phyloP scores from a whole-genome alignment of 2,888 invertebrate genomes.

The Dasysyrphus tricinctus region DNA sequence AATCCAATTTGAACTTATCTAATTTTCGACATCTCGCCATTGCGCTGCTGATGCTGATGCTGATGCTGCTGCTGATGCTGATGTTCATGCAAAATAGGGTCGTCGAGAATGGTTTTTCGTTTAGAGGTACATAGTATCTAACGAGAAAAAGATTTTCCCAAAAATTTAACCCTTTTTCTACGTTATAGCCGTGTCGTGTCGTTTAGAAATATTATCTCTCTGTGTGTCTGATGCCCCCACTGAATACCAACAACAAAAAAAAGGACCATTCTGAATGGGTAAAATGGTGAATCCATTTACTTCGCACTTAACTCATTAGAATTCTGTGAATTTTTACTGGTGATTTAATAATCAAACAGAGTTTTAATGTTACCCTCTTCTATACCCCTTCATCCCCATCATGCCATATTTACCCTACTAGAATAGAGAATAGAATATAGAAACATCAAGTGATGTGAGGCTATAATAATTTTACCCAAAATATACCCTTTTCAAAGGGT shows the following conservation, averaged over 20 bases:
- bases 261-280: constrained; percentile 21
- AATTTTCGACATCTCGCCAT: constrained; percentile 80
- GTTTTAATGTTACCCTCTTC: constrained; percentile 6
- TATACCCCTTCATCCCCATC: not conserved
- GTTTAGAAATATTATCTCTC: constrained; percentile 57
- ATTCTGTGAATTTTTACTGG: constrained; percentile 74
- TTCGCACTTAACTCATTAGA: constrained; percentile 75
- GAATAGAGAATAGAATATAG: not conserved
- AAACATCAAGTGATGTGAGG: constrained; percentile 50
- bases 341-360: constrained; percentile 73
- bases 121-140: constrained; percentile 3
- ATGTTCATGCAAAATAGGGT: constrained; percentile 34
- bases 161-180: constrained; percentile 62
- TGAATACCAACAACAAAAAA: not conserved
- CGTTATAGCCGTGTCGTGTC: constrained; percentile 18
- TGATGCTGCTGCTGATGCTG: constrained; percentile 18
- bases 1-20: constrained; percentile 83
- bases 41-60: not conserved
- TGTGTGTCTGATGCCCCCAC: not conserved
- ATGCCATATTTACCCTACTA: not conserved
- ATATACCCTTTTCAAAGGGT: constrained; percentile 43
- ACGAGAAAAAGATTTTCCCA: constrained; percentile 27
- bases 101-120: constrained; percentile 17
- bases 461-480: constrained; percentile 54
- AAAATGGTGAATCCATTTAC: constrained; percentile 73